Evolutionary conservation across 2,888 invertebrate genomes (phyloP).

Genomic region (Meiosimyza platycephala): DNA sequence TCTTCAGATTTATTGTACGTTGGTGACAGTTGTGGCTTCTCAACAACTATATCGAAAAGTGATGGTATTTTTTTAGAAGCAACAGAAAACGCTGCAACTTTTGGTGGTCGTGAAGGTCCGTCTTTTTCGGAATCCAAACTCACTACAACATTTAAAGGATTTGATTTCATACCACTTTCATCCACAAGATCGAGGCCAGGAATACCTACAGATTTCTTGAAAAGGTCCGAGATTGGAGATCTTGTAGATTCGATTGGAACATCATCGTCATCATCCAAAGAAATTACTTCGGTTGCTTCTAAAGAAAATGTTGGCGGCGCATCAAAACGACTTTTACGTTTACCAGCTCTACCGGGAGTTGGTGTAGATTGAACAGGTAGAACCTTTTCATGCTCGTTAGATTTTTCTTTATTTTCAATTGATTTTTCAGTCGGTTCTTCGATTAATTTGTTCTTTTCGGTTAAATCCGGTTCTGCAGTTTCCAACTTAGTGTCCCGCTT

Average conservation of each 20-base stretch:
- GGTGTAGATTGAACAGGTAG: background rate
- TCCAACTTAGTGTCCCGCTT: background rate
- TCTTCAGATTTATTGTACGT: background rate
- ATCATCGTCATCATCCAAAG: conserved; percentile 54
- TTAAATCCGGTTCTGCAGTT: background rate
- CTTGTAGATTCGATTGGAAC: background rate
- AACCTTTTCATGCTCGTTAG: background rate
- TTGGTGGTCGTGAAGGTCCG: conserved; percentile 40
- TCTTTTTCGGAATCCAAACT: background rate
- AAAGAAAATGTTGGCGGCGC: conserved; percentile 27
- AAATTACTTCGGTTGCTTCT: conserved; percentile 50
- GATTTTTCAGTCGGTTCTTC: background rate
- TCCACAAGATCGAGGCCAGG: conserved; percentile 79
- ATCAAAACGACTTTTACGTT: conserved; percentile 51
- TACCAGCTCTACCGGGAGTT: conserved; percentile 40
- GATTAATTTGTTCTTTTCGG: background rate
- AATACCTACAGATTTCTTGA: conserved; percentile 69
- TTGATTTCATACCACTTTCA: conserved; percentile 57
- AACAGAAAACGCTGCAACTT: conserved; percentile 25
- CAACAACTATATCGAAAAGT: conserved; percentile 58
- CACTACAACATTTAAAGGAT: conserved; percentile 41
- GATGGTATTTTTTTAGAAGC: conserved; percentile 55
- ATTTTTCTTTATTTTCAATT: background rate
- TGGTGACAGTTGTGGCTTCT: conserved; percentile 46
- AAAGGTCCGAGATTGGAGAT: conserved; percentile 54